Conservation (phyloP, 2,113 vertebrate genomes). For the Cyprinodon tularosa region DNA sequence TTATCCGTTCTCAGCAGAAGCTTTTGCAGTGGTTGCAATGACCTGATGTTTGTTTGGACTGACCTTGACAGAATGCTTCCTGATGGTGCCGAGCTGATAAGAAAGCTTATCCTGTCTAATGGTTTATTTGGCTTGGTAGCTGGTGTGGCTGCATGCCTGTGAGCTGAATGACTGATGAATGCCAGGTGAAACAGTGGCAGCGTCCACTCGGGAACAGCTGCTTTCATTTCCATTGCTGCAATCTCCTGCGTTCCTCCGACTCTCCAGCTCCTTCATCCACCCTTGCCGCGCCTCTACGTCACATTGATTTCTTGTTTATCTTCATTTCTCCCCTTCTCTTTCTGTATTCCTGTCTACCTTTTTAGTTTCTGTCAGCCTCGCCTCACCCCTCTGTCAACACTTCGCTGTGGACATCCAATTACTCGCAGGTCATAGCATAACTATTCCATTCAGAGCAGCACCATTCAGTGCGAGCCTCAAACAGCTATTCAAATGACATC, state of each 20-base stretch:
- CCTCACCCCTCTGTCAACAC: conserved; percentile 57
- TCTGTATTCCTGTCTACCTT: conserved; percentile 22
- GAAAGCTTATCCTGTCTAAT: conserved; percentile 55
- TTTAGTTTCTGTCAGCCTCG: conserved; percentile 34
- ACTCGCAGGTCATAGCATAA: conserved; percentile 73
- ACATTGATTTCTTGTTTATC: conserved; percentile 47
- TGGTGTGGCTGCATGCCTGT: conserved; percentile 25
- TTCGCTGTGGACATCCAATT: conserved; percentile 80
- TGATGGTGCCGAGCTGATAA: conserved; percentile 39
- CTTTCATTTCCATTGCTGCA: conserved; percentile 17
- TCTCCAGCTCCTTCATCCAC: neutral
- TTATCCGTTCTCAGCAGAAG: conserved; percentile 20
- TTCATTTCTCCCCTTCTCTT: conserved; percentile 34
- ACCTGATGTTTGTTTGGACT: conserved; percentile 32
- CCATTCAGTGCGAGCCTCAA: conserved; percentile 67
- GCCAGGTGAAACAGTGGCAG: conserved; percentile 26
- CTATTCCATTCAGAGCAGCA: conserved; percentile 74
- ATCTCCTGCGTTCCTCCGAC: neutral
- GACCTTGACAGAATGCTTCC: conserved; percentile 39
- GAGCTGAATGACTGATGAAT: conserved; percentile 40
- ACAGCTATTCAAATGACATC: conserved; percentile 77
- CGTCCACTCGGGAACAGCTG: conserved; percentile 11
- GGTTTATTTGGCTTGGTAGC: conserved; percentile 60
- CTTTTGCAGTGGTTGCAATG: conserved; percentile 6
- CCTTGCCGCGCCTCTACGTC: neutral